phyloP scores from a whole-genome alignment of 2,113 vertebrate genomes.

The Ictidomys tridecemlineatus region DNA sequence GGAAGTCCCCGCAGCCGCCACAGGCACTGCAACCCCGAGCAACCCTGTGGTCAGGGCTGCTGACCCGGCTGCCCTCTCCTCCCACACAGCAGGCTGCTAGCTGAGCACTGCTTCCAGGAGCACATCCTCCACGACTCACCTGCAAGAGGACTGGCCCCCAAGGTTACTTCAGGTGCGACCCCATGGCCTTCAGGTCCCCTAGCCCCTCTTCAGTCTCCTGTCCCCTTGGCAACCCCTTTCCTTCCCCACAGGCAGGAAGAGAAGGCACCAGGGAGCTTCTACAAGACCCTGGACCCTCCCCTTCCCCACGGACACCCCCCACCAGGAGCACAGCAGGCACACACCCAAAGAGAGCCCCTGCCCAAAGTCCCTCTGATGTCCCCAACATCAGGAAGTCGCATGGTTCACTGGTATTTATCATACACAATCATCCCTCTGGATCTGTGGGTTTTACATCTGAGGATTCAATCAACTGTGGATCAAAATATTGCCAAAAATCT shows the following conservation, averaged over 20 bases:
- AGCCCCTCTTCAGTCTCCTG: not conserved
- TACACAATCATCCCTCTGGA: not conserved
- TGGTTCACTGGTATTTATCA: not conserved
- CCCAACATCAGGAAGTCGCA: not conserved
- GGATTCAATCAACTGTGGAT: not conserved
- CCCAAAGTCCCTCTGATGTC: not conserved
- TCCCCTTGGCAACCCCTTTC: not conserved
- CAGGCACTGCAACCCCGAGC: not conserved
- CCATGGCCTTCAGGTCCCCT: not conserved
- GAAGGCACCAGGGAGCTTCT: not conserved
- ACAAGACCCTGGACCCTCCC: not conserved
- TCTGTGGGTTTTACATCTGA: not conserved
- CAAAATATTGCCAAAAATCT: not conserved
- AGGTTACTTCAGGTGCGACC: not conserved
- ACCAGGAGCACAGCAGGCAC: not conserved
- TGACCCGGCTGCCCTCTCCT: not conserved
- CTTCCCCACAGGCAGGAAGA: not conserved
- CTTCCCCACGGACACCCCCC: not conserved
- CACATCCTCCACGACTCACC: not conserved
- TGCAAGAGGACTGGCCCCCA: not conserved
- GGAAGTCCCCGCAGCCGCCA: fast-evolving
- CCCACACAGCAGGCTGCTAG: no score
- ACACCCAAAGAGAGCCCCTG: not conserved
- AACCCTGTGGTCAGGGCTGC: not conserved
- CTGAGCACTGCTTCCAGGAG: no score